phyloP scores from a whole-genome alignment of 2,797 vertebrate species.

The Parambassis ranga region DNA sequence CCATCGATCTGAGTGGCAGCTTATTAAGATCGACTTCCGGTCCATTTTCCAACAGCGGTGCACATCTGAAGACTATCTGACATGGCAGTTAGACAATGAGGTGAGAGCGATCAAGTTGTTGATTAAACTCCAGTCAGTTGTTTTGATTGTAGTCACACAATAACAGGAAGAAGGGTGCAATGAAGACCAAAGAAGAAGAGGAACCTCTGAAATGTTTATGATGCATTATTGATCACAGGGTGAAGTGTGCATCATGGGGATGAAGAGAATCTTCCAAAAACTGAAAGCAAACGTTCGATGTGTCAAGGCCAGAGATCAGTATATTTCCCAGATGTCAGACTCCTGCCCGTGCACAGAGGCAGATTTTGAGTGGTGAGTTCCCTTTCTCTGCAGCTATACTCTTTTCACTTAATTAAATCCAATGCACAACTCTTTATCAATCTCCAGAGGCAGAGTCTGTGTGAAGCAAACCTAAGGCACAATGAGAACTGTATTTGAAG shows the following conservation, averaged over 20 bases:
- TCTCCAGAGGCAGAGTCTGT: slow-evolving; percentile 52
- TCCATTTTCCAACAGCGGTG: slow-evolving; percentile 89
- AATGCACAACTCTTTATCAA: slow-evolving; percentile 54
- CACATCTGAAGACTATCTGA: slow-evolving; percentile 86
- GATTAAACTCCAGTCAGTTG: slow-evolving; percentile 34
- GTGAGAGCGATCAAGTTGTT: slow-evolving; percentile 60
- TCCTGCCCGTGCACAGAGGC: slow-evolving; percentile 92
- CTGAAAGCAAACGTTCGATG: slow-evolving; percentile 88
- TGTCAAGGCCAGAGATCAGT: slow-evolving; percentile 89
- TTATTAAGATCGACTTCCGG: slow-evolving; percentile 93
- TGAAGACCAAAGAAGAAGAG: slow-evolving; percentile 23
- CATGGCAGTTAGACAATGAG: slow-evolving; percentile 90
- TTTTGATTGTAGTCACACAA: slow-evolving; percentile 47
- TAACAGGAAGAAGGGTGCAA: slow-evolving; percentile 31
- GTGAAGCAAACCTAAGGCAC: slow-evolving; percentile 38
- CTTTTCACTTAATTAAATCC: slow-evolving; percentile 66
- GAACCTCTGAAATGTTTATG: slow-evolving; percentile 50
- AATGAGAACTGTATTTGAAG: slow-evolving; percentile 29
- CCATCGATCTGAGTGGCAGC: slow-evolving; percentile 94
- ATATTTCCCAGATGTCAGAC: slow-evolving; percentile 88
- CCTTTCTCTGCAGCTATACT: slow-evolving; percentile 39
- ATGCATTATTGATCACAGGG: slow-evolving; percentile 77
- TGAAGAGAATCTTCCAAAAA: slow-evolving; percentile 91
- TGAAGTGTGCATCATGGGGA: slow-evolving; percentile 93
- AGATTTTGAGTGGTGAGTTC: slow-evolving; percentile 93